These are phyloP conservation scores for Steinernema khuongi DNA, from an alignment of 1,140 invertebrate genomes.

Conservation along the genomic window DNA sequence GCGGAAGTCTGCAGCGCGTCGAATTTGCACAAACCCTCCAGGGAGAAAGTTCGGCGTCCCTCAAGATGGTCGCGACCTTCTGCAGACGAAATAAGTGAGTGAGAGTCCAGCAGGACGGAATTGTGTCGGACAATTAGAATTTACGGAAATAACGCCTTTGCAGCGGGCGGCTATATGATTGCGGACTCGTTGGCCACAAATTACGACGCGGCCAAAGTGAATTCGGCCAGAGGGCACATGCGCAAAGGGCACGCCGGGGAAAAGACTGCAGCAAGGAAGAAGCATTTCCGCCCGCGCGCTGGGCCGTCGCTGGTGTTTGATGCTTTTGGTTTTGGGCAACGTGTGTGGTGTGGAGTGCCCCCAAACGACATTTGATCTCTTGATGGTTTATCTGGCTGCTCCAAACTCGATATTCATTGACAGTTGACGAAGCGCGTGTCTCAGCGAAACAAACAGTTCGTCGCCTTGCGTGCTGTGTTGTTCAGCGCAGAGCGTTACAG, in stretches of 20 bases:
- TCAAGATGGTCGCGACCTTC: neutral
- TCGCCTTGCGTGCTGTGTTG: neutral
- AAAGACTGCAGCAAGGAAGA: slow-evolving; percentile 8
- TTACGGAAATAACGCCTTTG: neutral
- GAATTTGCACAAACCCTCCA: neutral
- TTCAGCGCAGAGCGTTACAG: too few species aligned
- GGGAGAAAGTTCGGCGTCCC: neutral
- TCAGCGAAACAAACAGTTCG: neutral
- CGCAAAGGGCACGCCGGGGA: neutral
- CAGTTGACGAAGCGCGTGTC: neutral
- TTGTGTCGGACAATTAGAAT: neutral
- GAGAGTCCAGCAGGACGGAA: too few species aligned
- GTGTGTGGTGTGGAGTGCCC: slow-evolving; percentile 14
- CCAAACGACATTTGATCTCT: slow-evolving; percentile 12
- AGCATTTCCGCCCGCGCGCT: slow-evolving; percentile 7
- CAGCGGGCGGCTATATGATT: neutral
- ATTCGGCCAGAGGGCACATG: neutral
- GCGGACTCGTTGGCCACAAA: neutral
- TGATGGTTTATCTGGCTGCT: slow-evolving; percentile 5
- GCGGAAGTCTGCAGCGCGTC: neutral
- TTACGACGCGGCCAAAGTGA: neutral
- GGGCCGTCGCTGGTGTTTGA: neutral
- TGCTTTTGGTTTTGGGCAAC: neutral
- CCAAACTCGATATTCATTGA: neutral
- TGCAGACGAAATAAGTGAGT: neutral